These are phyloP conservation scores for Pangasianodon hypophthalmus DNA, from an alignment of 2,113 vertebrate species.

Conservation along the genomic window DNA sequence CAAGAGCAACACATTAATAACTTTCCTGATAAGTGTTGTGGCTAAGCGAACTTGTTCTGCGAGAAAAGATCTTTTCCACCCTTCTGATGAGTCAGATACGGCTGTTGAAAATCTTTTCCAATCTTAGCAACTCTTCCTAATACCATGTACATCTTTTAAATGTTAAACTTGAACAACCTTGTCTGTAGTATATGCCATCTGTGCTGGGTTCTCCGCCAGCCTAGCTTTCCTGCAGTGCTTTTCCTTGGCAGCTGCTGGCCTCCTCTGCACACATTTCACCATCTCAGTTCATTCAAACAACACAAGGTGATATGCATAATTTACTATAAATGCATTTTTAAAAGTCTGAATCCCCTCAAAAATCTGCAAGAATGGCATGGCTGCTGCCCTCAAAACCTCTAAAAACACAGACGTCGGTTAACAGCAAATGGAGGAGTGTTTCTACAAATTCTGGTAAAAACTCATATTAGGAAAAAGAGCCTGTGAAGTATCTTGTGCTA, in stretches of 20 bases:
- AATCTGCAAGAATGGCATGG: slow-evolving; percentile 41
- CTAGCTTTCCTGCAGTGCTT: slow-evolving; percentile 70
- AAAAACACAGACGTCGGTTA: slow-evolving; percentile 67
- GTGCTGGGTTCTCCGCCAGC: neutral
- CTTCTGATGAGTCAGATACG: neutral
- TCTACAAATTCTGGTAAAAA: slow-evolving; percentile 69
- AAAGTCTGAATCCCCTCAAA: neutral
- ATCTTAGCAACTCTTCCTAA: neutral
- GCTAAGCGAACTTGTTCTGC: neutral
- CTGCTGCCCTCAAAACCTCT: slow-evolving; percentile 62
- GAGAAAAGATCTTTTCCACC: neutral
- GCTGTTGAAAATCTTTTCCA: neutral
- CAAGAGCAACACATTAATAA: slow-evolving; percentile 53
- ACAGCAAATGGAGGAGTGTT: slow-evolving; percentile 62
- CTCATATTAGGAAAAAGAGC: slow-evolving; percentile 51
- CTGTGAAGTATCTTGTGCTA: neutral
- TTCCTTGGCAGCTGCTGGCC: slow-evolving; percentile 63
- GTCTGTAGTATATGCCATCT: neutral
- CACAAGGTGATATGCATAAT: slow-evolving; percentile 45
- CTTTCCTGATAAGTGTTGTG: slow-evolving; percentile 59
- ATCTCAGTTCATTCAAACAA: neutral
- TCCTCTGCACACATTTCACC: slow-evolving; percentile 1
- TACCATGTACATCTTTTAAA: neutral
- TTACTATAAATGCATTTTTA: slow-evolving; percentile 15
- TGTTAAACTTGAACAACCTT: neutral